Evolutionary conservation across 2,797 vertebrate genomes (phyloP), one percentile per base, ranked within the genome.

Genomic region (Argyrosomus regius): DNA sequence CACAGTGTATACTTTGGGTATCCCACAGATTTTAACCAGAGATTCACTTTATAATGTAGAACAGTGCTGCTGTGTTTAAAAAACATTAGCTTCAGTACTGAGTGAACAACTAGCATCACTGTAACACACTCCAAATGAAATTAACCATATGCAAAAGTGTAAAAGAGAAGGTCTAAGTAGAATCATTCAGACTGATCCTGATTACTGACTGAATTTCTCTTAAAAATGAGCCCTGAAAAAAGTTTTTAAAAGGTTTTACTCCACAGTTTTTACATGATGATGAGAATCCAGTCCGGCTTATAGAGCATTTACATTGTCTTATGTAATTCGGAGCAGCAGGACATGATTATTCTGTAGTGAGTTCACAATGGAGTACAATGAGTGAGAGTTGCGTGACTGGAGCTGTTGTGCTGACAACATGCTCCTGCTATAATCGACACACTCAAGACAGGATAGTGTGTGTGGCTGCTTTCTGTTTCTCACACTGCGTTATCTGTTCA

Each of bases 351-450:
- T 81, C 80, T 87, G 64, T 24, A 31, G 49, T 66, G 78, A 56
- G 8, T 46, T 84, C 64, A 88, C 78, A 72, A 86, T 72, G 67
- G 62, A 72, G 64, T 66, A 90, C 87, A 88, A 79, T 85, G 68
- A 82, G 71, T 16, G 62, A 83, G 73, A 64, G 77, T 31, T 84
- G 81, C 52, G 53, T 91, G 88, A 89, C 89, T 87, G 75, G 75
- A 76, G 60, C 87, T 74, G 78, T 87, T 90, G 82, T 86, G 85
- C 71, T 83, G 82, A 88, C 77, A 87, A 69, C 77, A 79, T 68
- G 77, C 71, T 87, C 41, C 54, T 59, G 66, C 63, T 52, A 56
- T 80, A 77, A 83, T 77, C 65, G 52, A 89, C 89, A 87, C 59
- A 71, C 84, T 89, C 56, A 63, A 89, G 79, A 83, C 74, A 48